Evolutionary conservation across 2,113 vertebrate genomes (phyloP), one percentile per base, ranked within the genome.

Genomic region (Pelobates fuscus): DNA sequence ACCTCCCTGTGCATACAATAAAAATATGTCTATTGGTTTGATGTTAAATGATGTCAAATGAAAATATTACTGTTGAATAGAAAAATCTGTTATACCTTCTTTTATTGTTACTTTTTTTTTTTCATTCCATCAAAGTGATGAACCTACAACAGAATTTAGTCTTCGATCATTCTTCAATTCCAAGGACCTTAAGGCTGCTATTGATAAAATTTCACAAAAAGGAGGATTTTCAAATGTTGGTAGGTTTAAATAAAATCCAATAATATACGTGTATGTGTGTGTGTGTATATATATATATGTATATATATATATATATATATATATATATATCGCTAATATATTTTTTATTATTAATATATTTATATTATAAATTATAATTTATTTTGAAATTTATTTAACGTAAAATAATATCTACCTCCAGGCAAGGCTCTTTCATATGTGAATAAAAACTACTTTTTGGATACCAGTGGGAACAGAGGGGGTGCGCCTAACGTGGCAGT

Each of bases 191-290:
- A 96, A 90, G 83, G 77, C 85, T 0, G 94, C 94, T 77, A 84
- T 99, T 54, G 93, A 93, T 72, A 98, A 96, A 86, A 96, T 99
- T 30, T 54, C 80, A 25, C 97, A 95, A 88, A 94, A 94, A 85
- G 98, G 97, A 37, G 98, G 98, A 54, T 89, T 93, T 75, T 96
- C 97, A 65, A 97, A 98, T 0, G 94, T 92, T 78, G 98, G 98
- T 98, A 92, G 84, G 95, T 92, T 58, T 8, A 11, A 54, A 2
- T 20, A n/a, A 26, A 43, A 20, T 55, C n/a, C n/a, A n/a, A n/a
- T n/a, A n/a, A n/a, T n/a, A n/a, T n/a, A n/a, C n/a, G n/a, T n/a
- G n/a, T n/a, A n/a, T n/a, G n/a, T n/a, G n/a, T n/a, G n/a, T n/a
- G n/a, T n/a, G n/a, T n/a, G n/a, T n/a, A n/a, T n/a, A n/a, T n/a